A percentile compares a stretch with the other conserved stretches of the same genome.
phyloP scores from a whole-genome alignment of 2,888 invertebrate species.

The Steromphala cineraria region DNA sequence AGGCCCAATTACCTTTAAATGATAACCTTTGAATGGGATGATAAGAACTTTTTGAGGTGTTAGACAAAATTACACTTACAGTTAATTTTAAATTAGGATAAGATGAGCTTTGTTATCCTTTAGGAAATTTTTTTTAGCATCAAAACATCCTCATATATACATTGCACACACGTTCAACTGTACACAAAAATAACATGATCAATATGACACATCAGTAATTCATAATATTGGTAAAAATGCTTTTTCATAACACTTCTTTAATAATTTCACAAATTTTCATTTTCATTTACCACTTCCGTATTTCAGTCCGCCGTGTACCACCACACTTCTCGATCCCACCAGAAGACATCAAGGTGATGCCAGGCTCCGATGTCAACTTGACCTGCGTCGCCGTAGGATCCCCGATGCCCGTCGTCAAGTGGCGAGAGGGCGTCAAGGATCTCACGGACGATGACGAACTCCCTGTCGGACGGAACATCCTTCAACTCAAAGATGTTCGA shows the following conservation, averaged over 20 bases:
- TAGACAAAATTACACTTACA: too few relatives aligned
- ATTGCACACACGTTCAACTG: too few relatives aligned
- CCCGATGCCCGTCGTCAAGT: slow-evolving; percentile 97
- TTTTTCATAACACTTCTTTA: too few relatives aligned
- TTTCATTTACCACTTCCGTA: not conserved
- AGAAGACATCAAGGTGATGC: slow-evolving; percentile 82
- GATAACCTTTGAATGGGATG: too few relatives aligned
- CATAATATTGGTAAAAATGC: too few relatives aligned
- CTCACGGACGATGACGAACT: slow-evolving; percentile 80
- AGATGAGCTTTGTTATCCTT: not conserved
- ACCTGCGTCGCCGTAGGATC: slow-evolving; percentile 98
- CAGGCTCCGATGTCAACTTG: slow-evolving; percentile 92
- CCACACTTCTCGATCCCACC: slow-evolving; percentile 97
- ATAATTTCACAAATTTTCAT: too few relatives aligned
- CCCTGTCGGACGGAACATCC: slow-evolving; percentile 84
- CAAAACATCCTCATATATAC: too few relatives aligned
- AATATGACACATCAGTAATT: too few relatives aligned
- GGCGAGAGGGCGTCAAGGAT: slow-evolving; percentile 78
- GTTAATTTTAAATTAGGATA: too few relatives aligned
- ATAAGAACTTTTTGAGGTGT: too few relatives aligned
- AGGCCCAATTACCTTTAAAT: too few relatives aligned
- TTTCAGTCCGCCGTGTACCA: slow-evolving; percentile 92
- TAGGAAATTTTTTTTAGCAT: not conserved
- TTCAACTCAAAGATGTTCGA: slow-evolving; percentile 89
- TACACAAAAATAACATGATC: too few relatives aligned